A percentile compares a stretch with the other conserved stretches of the same genome.
phyloP scores from a whole-genome alignment of 2,797 vertebrate species.

The Silurus lanzhouensis region DNA sequence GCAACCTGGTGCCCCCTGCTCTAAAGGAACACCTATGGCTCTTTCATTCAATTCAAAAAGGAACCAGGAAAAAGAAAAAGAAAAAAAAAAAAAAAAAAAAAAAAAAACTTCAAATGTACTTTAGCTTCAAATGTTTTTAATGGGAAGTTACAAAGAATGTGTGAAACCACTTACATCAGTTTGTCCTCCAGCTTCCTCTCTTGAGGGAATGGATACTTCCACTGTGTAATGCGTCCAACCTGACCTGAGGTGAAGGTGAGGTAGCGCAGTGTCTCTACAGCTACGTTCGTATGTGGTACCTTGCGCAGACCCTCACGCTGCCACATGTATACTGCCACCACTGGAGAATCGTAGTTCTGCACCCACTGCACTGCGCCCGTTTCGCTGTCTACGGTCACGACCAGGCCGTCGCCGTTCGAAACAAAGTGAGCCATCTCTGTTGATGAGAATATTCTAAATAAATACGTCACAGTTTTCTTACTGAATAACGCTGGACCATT shows the following conservation, averaged over 20 bases:
- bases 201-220: slow-evolving; percentile 96
- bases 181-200: slow-evolving; percentile 94
- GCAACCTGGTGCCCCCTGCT: no score
- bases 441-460: not conserved
- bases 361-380: slow-evolving; percentile 92
- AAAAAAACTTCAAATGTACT: not conserved
- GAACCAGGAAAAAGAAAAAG: not conserved
- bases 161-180: slow-evolving; percentile 81
- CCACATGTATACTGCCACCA: slow-evolving; percentile 98
- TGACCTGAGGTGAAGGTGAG: slow-evolving; percentile 97
- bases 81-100: not conserved
- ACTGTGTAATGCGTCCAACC: slow-evolving; percentile 94
- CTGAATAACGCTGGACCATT: not conserved
- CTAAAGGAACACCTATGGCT: no score
- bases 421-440: slow-evolving; percentile 96
- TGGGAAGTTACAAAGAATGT: not conserved
- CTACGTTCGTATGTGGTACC: slow-evolving; percentile 90
- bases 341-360: slow-evolving; percentile 94
- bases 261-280: slow-evolving; percentile 93
- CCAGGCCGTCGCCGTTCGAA: slow-evolving; percentile 94
- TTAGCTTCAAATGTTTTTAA: not conserved
- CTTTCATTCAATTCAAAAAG: not conserved
- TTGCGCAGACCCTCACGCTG: slow-evolving; percentile 92
- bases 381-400: slow-evolving; percentile 97
- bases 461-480: not conserved